Percentiles rank a stretch among this genome's conserved stretches.
phyloP scores from a whole-genome alignment of 1,140 invertebrate species.

The Megalopta genalis region DNA sequence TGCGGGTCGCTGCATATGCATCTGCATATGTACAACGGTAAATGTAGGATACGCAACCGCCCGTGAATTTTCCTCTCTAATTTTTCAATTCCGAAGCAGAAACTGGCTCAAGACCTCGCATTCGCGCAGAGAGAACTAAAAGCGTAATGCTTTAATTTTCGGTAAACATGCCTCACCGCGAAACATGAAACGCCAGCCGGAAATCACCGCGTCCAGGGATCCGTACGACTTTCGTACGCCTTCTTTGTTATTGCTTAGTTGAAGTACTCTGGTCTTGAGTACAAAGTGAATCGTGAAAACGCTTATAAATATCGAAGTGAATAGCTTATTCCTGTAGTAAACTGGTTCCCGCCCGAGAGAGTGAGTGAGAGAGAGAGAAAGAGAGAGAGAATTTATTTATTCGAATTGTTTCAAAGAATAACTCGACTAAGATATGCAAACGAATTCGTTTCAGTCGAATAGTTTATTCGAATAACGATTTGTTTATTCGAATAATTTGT shows the following conservation, averaged over 20 bases:
- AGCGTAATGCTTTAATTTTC: not conserved
- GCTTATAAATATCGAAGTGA: conserved; percentile 31
- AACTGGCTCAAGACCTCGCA: not conserved
- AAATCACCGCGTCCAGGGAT: conserved; percentile 1
- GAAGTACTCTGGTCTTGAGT: not conserved
- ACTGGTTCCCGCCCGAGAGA: too few species aligned
- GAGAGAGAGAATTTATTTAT: too few species aligned
- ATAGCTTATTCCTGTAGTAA: not conserved
- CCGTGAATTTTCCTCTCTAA: not conserved
- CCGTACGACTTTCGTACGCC: not conserved
- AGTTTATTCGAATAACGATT: too few species aligned
- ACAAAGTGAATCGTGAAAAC: conserved; percentile 19
- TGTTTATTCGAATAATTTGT: too few species aligned
- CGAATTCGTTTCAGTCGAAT: too few species aligned
- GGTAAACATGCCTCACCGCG: not conserved
- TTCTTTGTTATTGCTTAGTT: not conserved
- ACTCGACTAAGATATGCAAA: too few species aligned
- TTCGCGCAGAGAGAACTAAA: not conserved
- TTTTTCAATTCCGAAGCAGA: not conserved
- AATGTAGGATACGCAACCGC: too few species aligned
- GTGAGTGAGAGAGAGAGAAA: too few species aligned
- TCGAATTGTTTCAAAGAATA: too few species aligned
- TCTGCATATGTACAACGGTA: too few species aligned
- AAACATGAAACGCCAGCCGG: not conserved
- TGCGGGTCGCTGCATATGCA: too few species aligned